Evolutionary conservation across 2,888 invertebrate genomes (phyloP), one percentile per base, ranked within the genome.

Genomic region (Lasioglossum malachurum): DNA sequence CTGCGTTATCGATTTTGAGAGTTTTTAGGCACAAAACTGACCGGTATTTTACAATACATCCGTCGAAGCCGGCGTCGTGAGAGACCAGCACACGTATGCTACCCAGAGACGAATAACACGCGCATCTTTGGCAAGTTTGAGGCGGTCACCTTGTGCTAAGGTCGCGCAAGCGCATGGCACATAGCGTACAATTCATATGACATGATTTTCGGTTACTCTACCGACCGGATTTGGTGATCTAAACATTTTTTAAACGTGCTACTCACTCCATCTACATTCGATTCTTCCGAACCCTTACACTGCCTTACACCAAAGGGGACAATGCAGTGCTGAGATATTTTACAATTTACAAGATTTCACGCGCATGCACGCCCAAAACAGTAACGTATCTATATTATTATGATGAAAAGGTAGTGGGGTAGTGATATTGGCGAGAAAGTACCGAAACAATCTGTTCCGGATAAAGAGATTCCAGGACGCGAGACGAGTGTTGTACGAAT

Each of bases 61-160:
- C 64, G 79, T 31, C 12, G 57, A 79, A 19, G 16, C 57, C 85
- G 80, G 67, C 31, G 27, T 1, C 2, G 12, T 10, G 10, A 41
- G 0, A 16, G 46, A n/a, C 23, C 80, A 23, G 14, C 3, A 80
- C 80, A 57, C 44, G 35, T 57, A 76, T n/a, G 75, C 64, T 38
- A 14, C 35, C 16, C 78, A 72, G 19, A 64, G 31, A 38, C 77
- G 78, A 86, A 78, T 86, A 67, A 74, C 78, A 75, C 23, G 85
- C 89, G 78, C 83, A 49, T 81, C 74, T 46, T 67, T 77, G 73
- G 78, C 78, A 81, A 71, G 78, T 57, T 75, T 38, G 73, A 80
- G 64, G 64, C 83, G 75, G 95, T 96, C 96, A 96, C 96, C 96
- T 96, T 96, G 96, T 90, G 90, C 88, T 94, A 96, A 96, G 96